Evolutionary conservation across 2,797 vertebrate genomes (phyloP), one percentile per base, ranked within the genome.

Genomic region (Enteromius viviparus): DNA sequence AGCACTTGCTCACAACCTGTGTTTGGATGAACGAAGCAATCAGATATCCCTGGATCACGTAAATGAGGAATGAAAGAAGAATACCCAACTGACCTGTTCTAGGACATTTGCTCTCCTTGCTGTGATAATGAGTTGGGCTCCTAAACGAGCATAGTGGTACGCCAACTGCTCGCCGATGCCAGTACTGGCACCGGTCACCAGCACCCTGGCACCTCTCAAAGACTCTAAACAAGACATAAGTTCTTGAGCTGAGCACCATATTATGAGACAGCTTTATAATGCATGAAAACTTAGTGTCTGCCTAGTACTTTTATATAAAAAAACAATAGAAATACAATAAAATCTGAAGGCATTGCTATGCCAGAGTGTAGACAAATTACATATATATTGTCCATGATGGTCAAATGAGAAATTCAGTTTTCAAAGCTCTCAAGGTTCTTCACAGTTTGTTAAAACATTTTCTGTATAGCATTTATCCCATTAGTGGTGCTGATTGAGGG

Each of bases 1-100:
- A 85, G 84, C 97, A 97, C 87, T 94, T 96, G 84, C 94, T 93
- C 72, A 86, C 88, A 85, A 98, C 96, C 97, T 97, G 71, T 1
- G 51, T 69, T 58, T 42, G 84, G 12, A 69, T 34, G 1, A 66
- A 23, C 4, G 29, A 32, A 62, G 42, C 65, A 34, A 42, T 70
- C 7, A 19, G 23, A 81, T 34, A 21, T 69, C 12, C n/a, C 15
- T 17, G 1, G 32, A 74, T 34, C 34, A 60, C 7, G 21, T 5
- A 34, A 37, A 74, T n/a, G 29, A 17, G 6, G 47, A 58, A 58
- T 3, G 0, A 53, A 55, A 55, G 64, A 23, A 69, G 5, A 37
- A 58, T 23, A 32, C 40, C 34, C 75, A 34, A 92, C 90, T 89
- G 7, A 95, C 95, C 93, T 94, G 83, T 85, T 93, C 89, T 84